Evolutionary conservation across 1,140 invertebrate genomes (phyloP).

Genomic region (Listronotus oregonensis): DNA sequence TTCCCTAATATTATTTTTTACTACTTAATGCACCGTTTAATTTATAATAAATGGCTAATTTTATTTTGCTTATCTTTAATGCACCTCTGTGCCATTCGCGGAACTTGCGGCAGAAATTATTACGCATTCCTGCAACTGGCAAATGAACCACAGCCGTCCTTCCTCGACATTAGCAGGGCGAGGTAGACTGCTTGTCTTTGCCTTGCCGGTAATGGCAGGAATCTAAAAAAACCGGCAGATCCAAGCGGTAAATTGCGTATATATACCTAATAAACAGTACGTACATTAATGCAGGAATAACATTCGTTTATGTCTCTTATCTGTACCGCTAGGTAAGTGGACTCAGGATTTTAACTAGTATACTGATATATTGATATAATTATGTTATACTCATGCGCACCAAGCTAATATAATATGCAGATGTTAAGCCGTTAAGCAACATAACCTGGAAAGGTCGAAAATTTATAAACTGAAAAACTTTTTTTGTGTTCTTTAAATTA

Average conservation of each 20-base stretch:
- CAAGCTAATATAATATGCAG: too few relatives aligned
- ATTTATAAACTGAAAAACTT: too few relatives aligned
- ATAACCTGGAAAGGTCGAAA: too few relatives aligned
- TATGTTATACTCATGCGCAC: too few relatives aligned
- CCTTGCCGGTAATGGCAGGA: slow-evolving; percentile 3
- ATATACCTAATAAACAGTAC: background rate
- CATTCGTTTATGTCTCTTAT: slow-evolving; percentile 1
- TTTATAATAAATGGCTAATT: too few relatives aligned
- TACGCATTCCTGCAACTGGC: background rate
- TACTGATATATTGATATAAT: too few relatives aligned
- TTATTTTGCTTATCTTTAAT: background rate
- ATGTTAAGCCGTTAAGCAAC: too few relatives aligned
- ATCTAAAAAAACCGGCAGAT: background rate
- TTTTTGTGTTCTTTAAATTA: too few relatives aligned
- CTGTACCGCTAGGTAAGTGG: background rate
- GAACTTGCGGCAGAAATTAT: background rate
- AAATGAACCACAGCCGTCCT: background rate
- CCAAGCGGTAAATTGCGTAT: background rate
- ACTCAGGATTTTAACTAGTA: background rate
- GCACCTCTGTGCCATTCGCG: background rate
- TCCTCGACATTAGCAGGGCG: background rate
- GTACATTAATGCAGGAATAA: background rate
- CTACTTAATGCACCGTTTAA: too few relatives aligned
- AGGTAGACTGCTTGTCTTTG: slow-evolving; percentile 5
- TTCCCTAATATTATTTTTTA: too few relatives aligned